Base-by-base conservation (phyloP, 1,140 invertebrate species). In the Dysdera silvatica region DNA sequence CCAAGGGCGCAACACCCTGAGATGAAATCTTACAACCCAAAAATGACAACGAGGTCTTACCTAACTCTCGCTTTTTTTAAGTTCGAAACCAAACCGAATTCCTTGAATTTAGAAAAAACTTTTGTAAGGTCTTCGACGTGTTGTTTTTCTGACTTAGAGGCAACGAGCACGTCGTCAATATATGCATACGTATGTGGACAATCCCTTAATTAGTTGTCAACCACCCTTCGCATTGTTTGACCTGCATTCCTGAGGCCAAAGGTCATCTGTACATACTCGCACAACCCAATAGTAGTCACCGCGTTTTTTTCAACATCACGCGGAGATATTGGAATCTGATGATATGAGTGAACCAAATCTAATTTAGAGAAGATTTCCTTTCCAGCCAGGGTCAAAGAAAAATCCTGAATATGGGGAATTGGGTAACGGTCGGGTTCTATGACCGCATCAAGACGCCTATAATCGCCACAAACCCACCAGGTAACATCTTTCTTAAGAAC, bases 101-200 rank as follows among this genome's bases (percentile, higher is more conserved):
- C n/a, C n/a, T n/a, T n/a, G n/a, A n/a, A n/a, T n/a, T n/a, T n/a
- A n/a, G n/a, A n/a, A n/a, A n/a, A n/a, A n/a, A n/a, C n/a, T n/a
- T n/a, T n/a, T n/a, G n/a, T n/a, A n/a, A n/a, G n/a, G n/a, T n/a
- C n/a, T n/a, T n/a, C n/a, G n/a, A n/a, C n/a, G 56, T 80, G 79
- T 24, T 73, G 67, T 7, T 72, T 67, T 49, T 65, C 69, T 28
- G 59, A 61, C 3, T 70, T 51, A 3, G 71, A 74, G 31, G 70
- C 77, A 6, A 84, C 69, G 1, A 82, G 70, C 31, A 84, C 64
- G 29, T 37, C 33, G 16, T 37, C 33, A 7, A 37, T 7, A 37
- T n/a, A n/a, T n/a, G n/a, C n/a, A 37, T n/a, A 37, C n/a, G n/a
- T n/a, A 10, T 8, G n/a, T 10, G 8, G 8, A n/a, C 8, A 8